Percentiles rank a stretch among this genome's conserved stretches.
These are phyloP conservation scores for Xyliphius kryptos DNA, from an alignment of 2,113 vertebrate genomes.

Conservation along the genomic window DNA sequence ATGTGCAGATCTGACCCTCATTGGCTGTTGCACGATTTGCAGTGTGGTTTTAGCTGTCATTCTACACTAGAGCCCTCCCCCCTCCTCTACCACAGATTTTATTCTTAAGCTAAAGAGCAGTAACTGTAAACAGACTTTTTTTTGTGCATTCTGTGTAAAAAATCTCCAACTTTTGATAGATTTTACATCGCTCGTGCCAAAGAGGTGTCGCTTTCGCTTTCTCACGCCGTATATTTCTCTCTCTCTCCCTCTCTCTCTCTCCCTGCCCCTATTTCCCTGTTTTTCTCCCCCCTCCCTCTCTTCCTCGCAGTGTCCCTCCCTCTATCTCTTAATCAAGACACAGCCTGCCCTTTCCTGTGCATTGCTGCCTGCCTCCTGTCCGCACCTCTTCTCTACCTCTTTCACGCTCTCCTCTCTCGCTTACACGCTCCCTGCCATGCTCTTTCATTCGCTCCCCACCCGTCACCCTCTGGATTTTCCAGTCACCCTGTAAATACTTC, in stretches of 20 bases:
- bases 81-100: constrained; percentile 48
- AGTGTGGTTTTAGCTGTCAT: constrained; percentile 51
- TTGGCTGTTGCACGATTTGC: constrained; percentile 54
- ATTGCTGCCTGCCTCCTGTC: constrained; percentile 52
- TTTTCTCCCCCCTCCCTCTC: constrained; percentile 40
- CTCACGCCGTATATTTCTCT: constrained; percentile 28
- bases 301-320: constrained; percentile 60
- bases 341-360: constrained; percentile 65
- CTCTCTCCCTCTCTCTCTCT: constrained; percentile 41
- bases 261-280: constrained; percentile 45
- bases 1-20: constrained; percentile 56
- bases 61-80: constrained; percentile 10
- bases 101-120: constrained; percentile 23
- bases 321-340: constrained; percentile 67
- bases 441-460: constrained; percentile 43
- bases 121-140: background rate
- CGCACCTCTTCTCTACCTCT: constrained; percentile 38
- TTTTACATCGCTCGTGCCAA: constrained; percentile 6
- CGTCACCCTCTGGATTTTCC: constrained; percentile 21
- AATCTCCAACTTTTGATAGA: background rate
- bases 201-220: constrained; percentile 19
- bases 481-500: constrained; percentile 31
- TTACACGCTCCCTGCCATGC: constrained; percentile 45
- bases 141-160: background rate
- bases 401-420: constrained; percentile 38